Conservation (phyloP, 1,140 invertebrate species). For the Brachionus rubens region DNA sequence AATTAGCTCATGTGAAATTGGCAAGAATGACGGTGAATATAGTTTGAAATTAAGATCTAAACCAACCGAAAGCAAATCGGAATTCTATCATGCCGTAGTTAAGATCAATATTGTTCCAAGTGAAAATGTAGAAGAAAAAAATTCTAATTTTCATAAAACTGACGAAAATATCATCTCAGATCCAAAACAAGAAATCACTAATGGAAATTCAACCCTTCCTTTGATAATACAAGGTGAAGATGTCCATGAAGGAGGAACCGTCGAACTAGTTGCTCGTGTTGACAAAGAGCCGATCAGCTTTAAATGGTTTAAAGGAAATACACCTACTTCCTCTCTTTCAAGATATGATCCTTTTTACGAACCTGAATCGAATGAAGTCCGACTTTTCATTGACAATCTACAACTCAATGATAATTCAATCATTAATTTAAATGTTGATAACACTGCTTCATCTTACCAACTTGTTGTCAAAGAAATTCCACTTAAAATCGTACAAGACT, state of each 20-base stretch:
- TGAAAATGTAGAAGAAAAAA: neutral
- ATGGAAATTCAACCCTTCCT: neutral
- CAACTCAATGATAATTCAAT: neutral
- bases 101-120: neutral
- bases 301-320: neutral
- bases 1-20: too few species aligned
- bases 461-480: neutral
- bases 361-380: neutral
- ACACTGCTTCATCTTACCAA: neutral
- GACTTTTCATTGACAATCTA: neutral
- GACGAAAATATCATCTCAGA: neutral
- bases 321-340: neutral
- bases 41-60: neutral
- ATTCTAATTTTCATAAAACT: neutral
- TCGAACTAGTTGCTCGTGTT: neutral
- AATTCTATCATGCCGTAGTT: neutral
- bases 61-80: neutral
- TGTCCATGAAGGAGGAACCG: neutral
- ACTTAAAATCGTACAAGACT: neutral
- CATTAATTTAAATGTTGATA: neutral
- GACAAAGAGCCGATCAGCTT: neutral
- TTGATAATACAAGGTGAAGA: neutral
- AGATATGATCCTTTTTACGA: neutral
- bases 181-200: neutral
- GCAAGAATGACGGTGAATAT: constrained; percentile 16